Conservation (phyloP, 2,113 vertebrate species). For the Anhinga rufa region DNA sequence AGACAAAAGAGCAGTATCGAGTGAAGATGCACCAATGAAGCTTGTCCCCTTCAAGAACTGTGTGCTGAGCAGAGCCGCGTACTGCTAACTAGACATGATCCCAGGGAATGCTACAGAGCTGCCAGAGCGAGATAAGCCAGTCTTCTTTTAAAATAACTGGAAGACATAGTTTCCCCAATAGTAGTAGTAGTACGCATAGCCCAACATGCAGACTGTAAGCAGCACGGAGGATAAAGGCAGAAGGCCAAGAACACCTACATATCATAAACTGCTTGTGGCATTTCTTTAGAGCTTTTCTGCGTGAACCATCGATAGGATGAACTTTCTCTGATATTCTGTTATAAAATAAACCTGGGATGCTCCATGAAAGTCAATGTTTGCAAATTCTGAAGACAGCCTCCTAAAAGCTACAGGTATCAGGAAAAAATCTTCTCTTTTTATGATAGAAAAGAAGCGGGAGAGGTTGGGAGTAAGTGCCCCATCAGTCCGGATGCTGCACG, state of each 20-base stretch:
- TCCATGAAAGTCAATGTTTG: neutral
- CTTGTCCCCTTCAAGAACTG: neutral
- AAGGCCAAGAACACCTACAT: neutral
- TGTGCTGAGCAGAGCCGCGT: neutral
- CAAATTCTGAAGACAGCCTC: neutral
- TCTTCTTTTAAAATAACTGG: too few species aligned
- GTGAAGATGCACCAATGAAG: neutral
- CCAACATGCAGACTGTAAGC: neutral
- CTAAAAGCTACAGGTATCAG: neutral
- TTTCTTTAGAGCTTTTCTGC: neutral
- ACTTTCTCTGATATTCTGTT: neutral
- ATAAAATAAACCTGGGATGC: neutral
- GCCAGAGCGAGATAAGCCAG: neutral
- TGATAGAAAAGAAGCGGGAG: neutral
- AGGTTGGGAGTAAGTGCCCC: neutral
- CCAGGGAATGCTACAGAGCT: neutral
- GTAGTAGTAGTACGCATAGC: accelerated
- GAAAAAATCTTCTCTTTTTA: neutral
- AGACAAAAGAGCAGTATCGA: neutral
- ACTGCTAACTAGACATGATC: neutral
- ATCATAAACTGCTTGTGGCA: neutral
- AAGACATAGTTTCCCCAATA: neutral
- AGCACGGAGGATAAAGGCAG: neutral
- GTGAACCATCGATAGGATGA: neutral
- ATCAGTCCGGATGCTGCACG: accelerated